Conservation (phyloP, 2,113 vertebrate genomes). For the Dromaius novaehollandiae region DNA sequence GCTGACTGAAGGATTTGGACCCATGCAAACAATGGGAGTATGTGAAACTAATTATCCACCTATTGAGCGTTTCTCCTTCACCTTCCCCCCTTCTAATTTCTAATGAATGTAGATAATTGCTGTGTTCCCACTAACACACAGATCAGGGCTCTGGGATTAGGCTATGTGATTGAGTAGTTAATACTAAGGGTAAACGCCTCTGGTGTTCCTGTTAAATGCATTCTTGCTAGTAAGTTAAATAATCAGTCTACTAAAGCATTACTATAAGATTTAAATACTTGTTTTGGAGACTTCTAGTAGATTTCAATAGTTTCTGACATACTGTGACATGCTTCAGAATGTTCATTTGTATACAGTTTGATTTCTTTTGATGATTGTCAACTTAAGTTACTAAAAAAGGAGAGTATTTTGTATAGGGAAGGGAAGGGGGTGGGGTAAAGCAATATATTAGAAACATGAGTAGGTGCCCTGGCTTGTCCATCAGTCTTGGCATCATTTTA, state of each 20-base stretch:
- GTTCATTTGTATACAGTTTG: slow-evolving; percentile 68
- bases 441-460: slow-evolving; percentile 76
- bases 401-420: slow-evolving; percentile 68
- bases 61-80: slow-evolving; percentile 53
- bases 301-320: slow-evolving; percentile 72
- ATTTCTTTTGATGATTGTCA: slow-evolving; percentile 80
- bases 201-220: slow-evolving; percentile 59
- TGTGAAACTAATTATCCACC: slow-evolving; percentile 72
- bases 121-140: slow-evolving; percentile 61
- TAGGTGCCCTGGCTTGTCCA: slow-evolving; percentile 70
- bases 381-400: slow-evolving; percentile 72
- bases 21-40: slow-evolving; percentile 57
- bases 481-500: slow-evolving; percentile 74
- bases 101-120: slow-evolving; percentile 70
- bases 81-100: slow-evolving; percentile 45
- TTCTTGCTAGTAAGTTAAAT: slow-evolving; percentile 70
- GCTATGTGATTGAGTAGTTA: slow-evolving; percentile 60
- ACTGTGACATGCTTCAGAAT: slow-evolving; percentile 72
- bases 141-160: slow-evolving; percentile 73
- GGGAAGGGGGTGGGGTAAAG: not conserved
- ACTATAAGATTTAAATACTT: slow-evolving; percentile 67
- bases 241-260: slow-evolving; percentile 53
- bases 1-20: not conserved
- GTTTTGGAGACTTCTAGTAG: slow-evolving; percentile 53
- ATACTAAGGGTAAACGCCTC: slow-evolving; percentile 73